These are phyloP conservation scores for Rhyzopertha dominica DNA, from an alignment of 1,140 invertebrate genomes.

Conservation along the genomic window DNA sequence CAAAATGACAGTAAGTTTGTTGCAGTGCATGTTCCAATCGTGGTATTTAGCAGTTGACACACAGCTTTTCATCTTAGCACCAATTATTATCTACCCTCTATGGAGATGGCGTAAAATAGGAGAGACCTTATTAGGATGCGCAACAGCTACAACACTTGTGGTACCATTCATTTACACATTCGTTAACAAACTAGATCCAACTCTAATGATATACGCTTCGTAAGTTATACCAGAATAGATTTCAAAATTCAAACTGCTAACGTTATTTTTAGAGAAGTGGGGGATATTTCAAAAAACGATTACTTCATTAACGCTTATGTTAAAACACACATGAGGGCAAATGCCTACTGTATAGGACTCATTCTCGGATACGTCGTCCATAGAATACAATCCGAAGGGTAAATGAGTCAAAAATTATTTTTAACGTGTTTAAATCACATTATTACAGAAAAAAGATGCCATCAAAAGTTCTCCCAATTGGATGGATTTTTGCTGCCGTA, in stretches of 20 bases:
- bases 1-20: too few relatives aligned
- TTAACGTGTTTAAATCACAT: slow-evolving; percentile 10
- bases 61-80: slow-evolving; percentile 75
- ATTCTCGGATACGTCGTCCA: slow-evolving; percentile 59
- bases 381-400: slow-evolving; percentile 55
- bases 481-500: slow-evolving; percentile 54
- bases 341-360: slow-evolving; percentile 60
- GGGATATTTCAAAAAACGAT: slow-evolving; percentile 55
- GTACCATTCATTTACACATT: slow-evolving; percentile 61
- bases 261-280: slow-evolving; percentile 54
- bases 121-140: slow-evolving; percentile 49
- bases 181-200: slow-evolving; percentile 56
- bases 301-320: slow-evolving; percentile 62
- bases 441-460: slow-evolving; percentile 49
- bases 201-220: slow-evolving; percentile 60
- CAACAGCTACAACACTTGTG: slow-evolving; percentile 52
- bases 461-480: slow-evolving; percentile 48
- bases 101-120: slow-evolving; percentile 62
- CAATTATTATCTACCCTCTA: slow-evolving; percentile 66
- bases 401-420: slow-evolving; percentile 28
- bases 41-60: slow-evolving; percentile 89
- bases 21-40: slow-evolving; percentile 82
- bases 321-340: slow-evolving; percentile 66
- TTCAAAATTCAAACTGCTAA: slow-evolving; percentile 9
- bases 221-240: slow-evolving; percentile 45